These are phyloP conservation scores for Catostylus mosaicus DNA, from an alignment of 30 jellyfish, hydroid and myxozoan species.

Conservation along the genomic window DNA sequence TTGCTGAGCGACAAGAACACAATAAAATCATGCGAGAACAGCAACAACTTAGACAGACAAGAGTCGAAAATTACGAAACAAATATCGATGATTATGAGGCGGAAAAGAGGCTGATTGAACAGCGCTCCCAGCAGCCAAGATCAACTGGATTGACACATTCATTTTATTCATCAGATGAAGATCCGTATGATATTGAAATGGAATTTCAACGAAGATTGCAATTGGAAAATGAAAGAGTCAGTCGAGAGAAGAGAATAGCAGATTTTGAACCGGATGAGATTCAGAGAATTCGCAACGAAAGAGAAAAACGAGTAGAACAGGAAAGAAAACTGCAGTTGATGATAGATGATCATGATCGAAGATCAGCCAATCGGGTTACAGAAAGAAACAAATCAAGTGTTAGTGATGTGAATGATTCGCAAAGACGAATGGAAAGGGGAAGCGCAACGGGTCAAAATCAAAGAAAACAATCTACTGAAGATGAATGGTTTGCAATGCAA, in stretches of 20 bases:
- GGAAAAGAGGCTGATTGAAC: slow-evolving; percentile 30
- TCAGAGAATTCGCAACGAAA: slow-evolving; percentile 22
- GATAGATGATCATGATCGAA: slow-evolving; percentile 57
- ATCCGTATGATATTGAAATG: slow-evolving; percentile 63
- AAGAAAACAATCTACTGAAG: slow-evolving; percentile 37
- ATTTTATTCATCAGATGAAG: slow-evolving; percentile 48
- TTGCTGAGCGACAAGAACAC: slow-evolving; percentile 38
- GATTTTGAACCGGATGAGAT: slow-evolving; percentile 43
- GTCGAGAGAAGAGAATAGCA: slow-evolving; percentile 13
- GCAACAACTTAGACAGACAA: slow-evolving; percentile 7
- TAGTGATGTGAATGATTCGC: slow-evolving; percentile 41
- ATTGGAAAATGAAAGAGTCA: slow-evolving; percentile 56
- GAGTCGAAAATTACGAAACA: slow-evolving; percentile 26
- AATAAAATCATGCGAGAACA: slow-evolving; percentile 41
- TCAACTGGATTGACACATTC: slow-evolving; percentile 6
- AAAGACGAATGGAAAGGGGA: slow-evolving; percentile 24
- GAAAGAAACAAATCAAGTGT: slow-evolving; percentile 1
- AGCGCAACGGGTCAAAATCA: slow-evolving; percentile 25
- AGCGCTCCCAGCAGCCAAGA: slow-evolving; percentile 39
- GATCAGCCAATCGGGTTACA: slow-evolving; percentile 15
- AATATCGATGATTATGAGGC: slow-evolving; percentile 21
- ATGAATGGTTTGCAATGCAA: slow-evolving; percentile 79
- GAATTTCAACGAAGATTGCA: slow-evolving; percentile 83
- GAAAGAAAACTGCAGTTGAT: slow-evolving; percentile 65
- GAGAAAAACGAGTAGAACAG: slow-evolving; percentile 59